A percentile compares a stretch with the other conserved stretches of the same genome.
phyloP scores from a whole-genome alignment of 2,888 invertebrate species.

The Aromia moschata region DNA sequence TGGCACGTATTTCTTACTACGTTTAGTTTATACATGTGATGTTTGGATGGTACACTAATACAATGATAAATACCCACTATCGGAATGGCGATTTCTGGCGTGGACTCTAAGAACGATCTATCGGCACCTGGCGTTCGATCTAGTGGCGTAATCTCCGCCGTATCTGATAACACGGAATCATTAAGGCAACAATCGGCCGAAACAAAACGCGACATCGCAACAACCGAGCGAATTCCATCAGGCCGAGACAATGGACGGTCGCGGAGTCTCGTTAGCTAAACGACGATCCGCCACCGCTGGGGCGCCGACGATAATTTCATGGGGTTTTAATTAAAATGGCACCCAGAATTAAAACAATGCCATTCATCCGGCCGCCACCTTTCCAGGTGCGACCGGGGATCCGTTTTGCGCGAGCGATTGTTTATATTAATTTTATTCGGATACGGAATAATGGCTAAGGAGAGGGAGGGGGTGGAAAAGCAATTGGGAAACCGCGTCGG shows the following conservation, averaged over 20 bases:
- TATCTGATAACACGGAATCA: constrained; percentile 23
- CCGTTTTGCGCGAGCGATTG: constrained; percentile 7
- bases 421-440: constrained; percentile 25
- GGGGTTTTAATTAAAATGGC: constrained; percentile 55
- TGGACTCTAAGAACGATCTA: too few species aligned
- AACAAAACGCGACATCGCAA: constrained; percentile 24
- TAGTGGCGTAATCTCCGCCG: too few species aligned
- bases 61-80: too few species aligned
- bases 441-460: constrained; percentile 15
- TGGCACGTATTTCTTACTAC: too few species aligned
- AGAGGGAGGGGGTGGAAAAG: constrained; percentile 18
- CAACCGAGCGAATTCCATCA: constrained; percentile 48
- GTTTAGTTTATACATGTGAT: too few species aligned
- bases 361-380: constrained; percentile 9
- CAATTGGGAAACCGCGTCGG: constrained; percentile 26
- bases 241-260: constrained; percentile 55
- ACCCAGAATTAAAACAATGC: constrained; percentile 43
- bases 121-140: too few species aligned
- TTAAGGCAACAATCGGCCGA: constrained; percentile 31
- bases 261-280: constrained; percentile 52
- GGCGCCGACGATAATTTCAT: constrained; percentile 51
- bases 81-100: too few species aligned
- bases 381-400: constrained; percentile 15
- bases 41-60: too few species aligned
- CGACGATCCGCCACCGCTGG: constrained; percentile 50